A percentile compares a stretch with the other conserved stretches of the same genome.
phyloP scores from a whole-genome alignment of 1,140 invertebrate genomes.

The Pomacea maculata region DNA sequence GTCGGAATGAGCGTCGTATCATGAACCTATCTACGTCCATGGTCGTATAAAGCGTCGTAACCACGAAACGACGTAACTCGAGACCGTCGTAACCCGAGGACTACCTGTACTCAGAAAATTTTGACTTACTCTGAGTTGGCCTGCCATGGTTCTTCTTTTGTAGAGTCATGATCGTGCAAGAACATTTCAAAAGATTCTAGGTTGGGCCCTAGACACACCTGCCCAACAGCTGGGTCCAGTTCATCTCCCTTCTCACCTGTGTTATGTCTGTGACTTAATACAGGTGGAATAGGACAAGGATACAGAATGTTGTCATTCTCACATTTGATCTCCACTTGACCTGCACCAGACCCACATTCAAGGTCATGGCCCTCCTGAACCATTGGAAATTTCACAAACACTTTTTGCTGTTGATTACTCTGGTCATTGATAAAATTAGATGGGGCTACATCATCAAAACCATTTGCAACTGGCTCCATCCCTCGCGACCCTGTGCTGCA shows the following conservation, averaged over 20 bases:
- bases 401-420: slow-evolving; percentile 50
- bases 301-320: slow-evolving; percentile 16
- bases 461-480: slow-evolving; percentile 29
- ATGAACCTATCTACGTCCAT: too few relatives aligned
- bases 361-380: slow-evolving; percentile 22
- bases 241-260: slow-evolving; percentile 22
- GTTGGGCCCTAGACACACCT: slow-evolving; percentile 21
- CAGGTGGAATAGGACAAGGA: neutral
- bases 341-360: slow-evolving; percentile 33
- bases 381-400: slow-evolving; percentile 48
- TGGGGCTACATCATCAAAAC: slow-evolving; percentile 27
- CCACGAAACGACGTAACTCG: too few relatives aligned
- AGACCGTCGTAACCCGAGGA: too few relatives aligned
- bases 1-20: too few relatives aligned
- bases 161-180: neutral
- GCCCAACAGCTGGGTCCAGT: slow-evolving; percentile 19
- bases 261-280: slow-evolving; percentile 1
- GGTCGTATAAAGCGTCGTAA: too few relatives aligned
- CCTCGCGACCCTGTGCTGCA: neutral
- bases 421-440: slow-evolving; percentile 54
- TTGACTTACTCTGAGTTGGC: slow-evolving; percentile 18
- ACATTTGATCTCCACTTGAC: slow-evolving; percentile 30
- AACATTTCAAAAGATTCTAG: slow-evolving; percentile 19
- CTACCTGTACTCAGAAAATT: too few relatives aligned
- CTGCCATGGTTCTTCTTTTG: slow-evolving; percentile 5